Percentiles rank a stretch among this genome's conserved stretches.
Evolutionary conservation across 2,888 invertebrate genomes (phyloP).

Genomic region (Pyrocoelia pectoralis): DNA sequence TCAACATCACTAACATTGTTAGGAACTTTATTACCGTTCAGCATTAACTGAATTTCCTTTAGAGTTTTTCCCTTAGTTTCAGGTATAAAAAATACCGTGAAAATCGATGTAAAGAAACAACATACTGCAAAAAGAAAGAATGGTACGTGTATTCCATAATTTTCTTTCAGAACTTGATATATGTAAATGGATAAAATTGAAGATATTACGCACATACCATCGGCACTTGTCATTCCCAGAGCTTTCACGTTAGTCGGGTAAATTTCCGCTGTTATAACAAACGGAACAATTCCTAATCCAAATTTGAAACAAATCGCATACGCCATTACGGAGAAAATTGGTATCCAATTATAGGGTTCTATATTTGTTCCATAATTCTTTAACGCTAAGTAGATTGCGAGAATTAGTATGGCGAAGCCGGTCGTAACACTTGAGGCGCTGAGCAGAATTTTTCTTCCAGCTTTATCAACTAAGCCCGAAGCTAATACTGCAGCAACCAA

Average conservation of each 20-base stretch:
- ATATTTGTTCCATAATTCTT: conserved; percentile 48
- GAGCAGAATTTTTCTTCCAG: conserved; percentile 54
- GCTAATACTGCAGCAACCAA: conserved; percentile 50
- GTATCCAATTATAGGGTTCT: conserved; percentile 51
- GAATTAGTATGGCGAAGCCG: conserved; percentile 49
- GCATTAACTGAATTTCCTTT: conserved; percentile 56
- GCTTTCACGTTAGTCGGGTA: conserved; percentile 57
- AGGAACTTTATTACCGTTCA: conserved; percentile 40
- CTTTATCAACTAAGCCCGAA: conserved; percentile 52
- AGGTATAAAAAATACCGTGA: conserved; percentile 53
- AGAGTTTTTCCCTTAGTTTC: conserved; percentile 56
- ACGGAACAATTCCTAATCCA: conserved; percentile 57
- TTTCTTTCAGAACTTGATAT: conserved; percentile 47
- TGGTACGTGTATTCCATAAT: conserved; percentile 52
- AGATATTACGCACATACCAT: conserved; percentile 53
- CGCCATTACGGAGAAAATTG: conserved; percentile 52
- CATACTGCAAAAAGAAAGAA: conserved; percentile 53
- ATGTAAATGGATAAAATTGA: conserved; percentile 51
- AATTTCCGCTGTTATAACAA: conserved; percentile 45
- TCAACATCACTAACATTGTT: too few relatives aligned
- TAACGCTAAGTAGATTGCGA: conserved; percentile 54
- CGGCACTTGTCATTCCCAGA: conserved; percentile 56
- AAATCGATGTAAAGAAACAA: conserved; percentile 50
- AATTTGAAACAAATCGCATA: conserved; percentile 55
- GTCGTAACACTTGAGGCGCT: conserved; percentile 52